Evolutionary conservation across 2,888 invertebrate genomes (phyloP).

Genomic region (Amiota communis): DNA sequence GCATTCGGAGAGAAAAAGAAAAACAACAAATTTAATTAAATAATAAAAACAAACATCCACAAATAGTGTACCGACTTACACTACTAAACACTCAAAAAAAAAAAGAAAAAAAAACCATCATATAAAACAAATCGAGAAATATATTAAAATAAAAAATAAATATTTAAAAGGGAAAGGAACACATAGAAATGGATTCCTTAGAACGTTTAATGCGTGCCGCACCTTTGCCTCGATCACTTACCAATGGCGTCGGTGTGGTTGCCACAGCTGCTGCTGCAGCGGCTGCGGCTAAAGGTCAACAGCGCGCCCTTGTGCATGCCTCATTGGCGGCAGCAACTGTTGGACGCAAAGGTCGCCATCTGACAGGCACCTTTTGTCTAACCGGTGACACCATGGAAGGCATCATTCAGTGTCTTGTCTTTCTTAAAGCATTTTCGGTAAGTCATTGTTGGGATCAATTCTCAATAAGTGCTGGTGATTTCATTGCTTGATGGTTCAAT

Average conservation of each 20-base stretch:
- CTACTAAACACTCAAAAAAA: slow-evolving; percentile 29
- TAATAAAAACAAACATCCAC: background rate
- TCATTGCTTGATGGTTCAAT: too few relatives aligned
- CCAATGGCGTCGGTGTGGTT: slow-evolving; percentile 69
- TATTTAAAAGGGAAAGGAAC: slow-evolving; percentile 31
- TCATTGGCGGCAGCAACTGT: slow-evolving; percentile 81
- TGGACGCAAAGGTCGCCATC: slow-evolving; percentile 85
- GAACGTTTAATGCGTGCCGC: slow-evolving; percentile 85
- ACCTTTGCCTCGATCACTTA: slow-evolving; percentile 80
- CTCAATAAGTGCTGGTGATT: too few relatives aligned
- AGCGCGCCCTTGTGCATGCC: slow-evolving; percentile 84
- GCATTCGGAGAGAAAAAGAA: slow-evolving; percentile 13
- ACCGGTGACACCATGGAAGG: slow-evolving; percentile 95
- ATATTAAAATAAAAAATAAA: slow-evolving; percentile 21
- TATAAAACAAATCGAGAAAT: slow-evolving; percentile 25
- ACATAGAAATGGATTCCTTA: slow-evolving; percentile 82
- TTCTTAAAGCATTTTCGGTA: slow-evolving; percentile 94
- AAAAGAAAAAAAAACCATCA: too few relatives aligned
- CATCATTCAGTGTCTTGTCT: slow-evolving; percentile 93
- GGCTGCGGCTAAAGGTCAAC: slow-evolving; percentile 71
- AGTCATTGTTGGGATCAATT: slow-evolving; percentile 72
- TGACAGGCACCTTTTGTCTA: slow-evolving; percentile 90
- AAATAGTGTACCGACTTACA: slow-evolving; percentile 25
- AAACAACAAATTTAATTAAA: background rate
- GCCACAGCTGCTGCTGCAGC: slow-evolving; percentile 59